Conservation (phyloP, 1,140 invertebrate genomes). For the Harpegnathos saltator region DNA sequence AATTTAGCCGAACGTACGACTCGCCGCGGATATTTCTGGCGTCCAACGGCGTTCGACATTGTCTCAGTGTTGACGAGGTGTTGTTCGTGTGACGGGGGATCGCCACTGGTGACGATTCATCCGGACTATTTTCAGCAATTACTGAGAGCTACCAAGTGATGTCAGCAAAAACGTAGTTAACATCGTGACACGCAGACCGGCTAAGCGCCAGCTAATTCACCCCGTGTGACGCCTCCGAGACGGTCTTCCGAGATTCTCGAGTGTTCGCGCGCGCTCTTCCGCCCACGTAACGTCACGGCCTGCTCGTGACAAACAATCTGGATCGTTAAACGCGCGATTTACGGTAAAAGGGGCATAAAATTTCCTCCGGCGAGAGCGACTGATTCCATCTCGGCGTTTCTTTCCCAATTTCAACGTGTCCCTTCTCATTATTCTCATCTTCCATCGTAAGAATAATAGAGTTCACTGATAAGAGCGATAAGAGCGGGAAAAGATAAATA, state of each 20-base stretch:
- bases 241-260: slow-evolving; percentile 53
- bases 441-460: background rate
- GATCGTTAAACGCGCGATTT: background rate
- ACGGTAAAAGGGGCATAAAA: background rate
- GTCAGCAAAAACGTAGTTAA: slow-evolving; percentile 56
- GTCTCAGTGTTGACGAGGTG: slow-evolving; percentile 23
- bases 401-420: background rate
- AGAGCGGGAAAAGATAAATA: too few relatives aligned
- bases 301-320: background rate
- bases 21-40: slow-evolving; percentile 50
- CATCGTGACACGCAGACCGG: slow-evolving; percentile 7
- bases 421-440: background rate
- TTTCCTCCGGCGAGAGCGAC: background rate
- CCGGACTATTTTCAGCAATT: slow-evolving; percentile 80
- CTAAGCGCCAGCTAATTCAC: slow-evolving; percentile 56
- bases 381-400: background rate
- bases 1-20: slow-evolving; percentile 38
- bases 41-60: slow-evolving; percentile 33
- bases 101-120: slow-evolving; percentile 71
- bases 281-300: background rate
- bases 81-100: slow-evolving; percentile 20
- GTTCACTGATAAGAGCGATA: background rate
- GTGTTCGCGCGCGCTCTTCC: background rate
- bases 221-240: slow-evolving; percentile 1
- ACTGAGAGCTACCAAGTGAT: slow-evolving; percentile 56